phyloP scores from a whole-genome alignment of 1,140 invertebrate genomes.

The Drosophila obscura region DNA sequence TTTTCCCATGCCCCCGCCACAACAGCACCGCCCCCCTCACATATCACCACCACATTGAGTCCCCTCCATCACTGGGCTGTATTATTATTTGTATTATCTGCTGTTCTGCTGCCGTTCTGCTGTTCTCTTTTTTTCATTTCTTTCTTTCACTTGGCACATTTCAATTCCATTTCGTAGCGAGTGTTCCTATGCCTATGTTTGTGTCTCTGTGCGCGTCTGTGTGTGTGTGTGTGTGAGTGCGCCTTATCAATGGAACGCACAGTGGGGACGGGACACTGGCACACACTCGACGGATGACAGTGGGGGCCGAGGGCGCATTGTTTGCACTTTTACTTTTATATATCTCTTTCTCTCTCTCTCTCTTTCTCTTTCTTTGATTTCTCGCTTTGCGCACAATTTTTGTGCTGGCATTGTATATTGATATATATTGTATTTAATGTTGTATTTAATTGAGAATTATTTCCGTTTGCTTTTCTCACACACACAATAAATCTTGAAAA shows the following conservation, averaged over 20 bases:
- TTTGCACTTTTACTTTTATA: conserved; percentile 76
- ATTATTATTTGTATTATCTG: conserved; percentile 55
- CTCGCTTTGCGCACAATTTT: conserved; percentile 57
- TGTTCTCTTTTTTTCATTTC: conserved; percentile 25
- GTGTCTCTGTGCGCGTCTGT: conserved; percentile 7
- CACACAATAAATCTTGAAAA: conserved; percentile 21
- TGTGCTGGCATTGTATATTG: conserved; percentile 50
- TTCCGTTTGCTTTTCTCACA: conserved; percentile 61
- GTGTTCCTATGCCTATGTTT: background rate
- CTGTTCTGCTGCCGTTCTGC: conserved; percentile 41
- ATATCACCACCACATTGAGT: conserved; percentile 2
- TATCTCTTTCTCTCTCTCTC: background rate
- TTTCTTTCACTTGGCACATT: conserved; percentile 68
- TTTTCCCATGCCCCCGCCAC: conserved; percentile 9
- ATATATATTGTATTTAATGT: conserved; percentile 48
- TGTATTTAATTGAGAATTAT: conserved; percentile 79
- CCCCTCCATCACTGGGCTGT: conserved; percentile 22
- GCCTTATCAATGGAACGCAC: conserved; percentile 71
- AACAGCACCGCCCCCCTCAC: background rate
- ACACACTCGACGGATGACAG: conserved; percentile 30
- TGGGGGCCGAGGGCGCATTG: conserved; percentile 37
- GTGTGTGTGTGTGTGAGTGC: conserved; percentile 24
- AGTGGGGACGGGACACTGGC: conserved; percentile 31
- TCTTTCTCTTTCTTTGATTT: conserved; percentile 4
- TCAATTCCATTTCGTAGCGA: conserved; percentile 64